Evolutionary conservation across 2,888 invertebrate genomes (phyloP).

Genomic region (Heliconius ethilla): DNA sequence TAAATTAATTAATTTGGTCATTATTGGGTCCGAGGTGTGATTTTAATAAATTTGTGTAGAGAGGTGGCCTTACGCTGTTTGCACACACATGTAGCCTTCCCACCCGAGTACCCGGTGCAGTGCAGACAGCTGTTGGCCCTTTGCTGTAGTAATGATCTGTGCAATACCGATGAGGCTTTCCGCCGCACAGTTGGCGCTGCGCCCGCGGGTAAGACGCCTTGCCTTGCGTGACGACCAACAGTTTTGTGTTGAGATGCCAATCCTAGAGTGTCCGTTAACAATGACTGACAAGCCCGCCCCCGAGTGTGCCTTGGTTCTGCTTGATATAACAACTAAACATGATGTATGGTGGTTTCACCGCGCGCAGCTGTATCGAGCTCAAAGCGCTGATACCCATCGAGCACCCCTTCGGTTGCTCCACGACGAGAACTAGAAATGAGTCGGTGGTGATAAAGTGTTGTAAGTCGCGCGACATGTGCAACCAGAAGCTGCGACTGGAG

Average conservation of each 20-base stretch:
- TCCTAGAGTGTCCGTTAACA: conserved; percentile 71
- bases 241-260: conserved; percentile 80
- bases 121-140: conserved; percentile 69
- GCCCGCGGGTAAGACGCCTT: conserved; percentile 73
- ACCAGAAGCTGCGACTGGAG: conserved; percentile 85
- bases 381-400: conserved; percentile 88
- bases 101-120: conserved; percentile 75
- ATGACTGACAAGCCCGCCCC: conserved; percentile 66
- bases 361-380: conserved; percentile 89
- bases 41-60: conserved; percentile 69
- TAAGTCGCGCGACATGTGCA: conserved; percentile 88
- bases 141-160: conserved; percentile 75
- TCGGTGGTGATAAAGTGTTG: conserved; percentile 92
- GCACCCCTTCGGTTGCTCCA: conserved; percentile 91
- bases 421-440: conserved; percentile 87
- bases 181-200: conserved; percentile 64
- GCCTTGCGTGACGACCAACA: conserved; percentile 71
- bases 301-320: conserved; percentile 81
- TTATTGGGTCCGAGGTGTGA: conserved; percentile 49
- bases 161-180: conserved; percentile 71
- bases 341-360: conserved; percentile 80
- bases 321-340: conserved; percentile 76
- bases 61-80: conserved; percentile 82
- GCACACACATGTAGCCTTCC: conserved; percentile 77
- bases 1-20: conserved; percentile 42